Conservation (phyloP, 2,113 vertebrate species). For the Pteruthius melanotis region DNA sequence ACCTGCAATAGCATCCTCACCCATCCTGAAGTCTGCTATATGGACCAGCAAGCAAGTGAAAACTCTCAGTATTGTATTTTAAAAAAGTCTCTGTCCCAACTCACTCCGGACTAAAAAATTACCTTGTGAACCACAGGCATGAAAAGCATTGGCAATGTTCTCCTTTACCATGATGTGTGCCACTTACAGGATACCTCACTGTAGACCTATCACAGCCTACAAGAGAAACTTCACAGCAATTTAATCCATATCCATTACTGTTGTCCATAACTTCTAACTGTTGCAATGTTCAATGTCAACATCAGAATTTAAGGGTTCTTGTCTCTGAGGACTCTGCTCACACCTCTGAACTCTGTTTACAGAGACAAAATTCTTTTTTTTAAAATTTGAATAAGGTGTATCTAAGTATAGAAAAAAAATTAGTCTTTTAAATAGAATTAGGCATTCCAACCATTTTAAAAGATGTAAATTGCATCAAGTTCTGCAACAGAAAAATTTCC, state of each 20-base stretch:
- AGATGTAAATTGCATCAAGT: not conserved
- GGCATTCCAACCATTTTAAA: not conserved
- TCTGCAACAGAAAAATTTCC: not conserved
- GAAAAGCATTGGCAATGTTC: not conserved
- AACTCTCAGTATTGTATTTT: not conserved
- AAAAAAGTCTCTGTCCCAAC: not conserved
- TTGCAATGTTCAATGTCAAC: not conserved
- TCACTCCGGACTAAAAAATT: not conserved
- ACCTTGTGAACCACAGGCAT: rapidly evolving
- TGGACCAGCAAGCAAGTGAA: not conserved
- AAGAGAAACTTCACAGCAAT: not conserved
- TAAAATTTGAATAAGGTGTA: not conserved
- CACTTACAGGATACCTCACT: not conserved
- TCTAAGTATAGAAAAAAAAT: not conserved
- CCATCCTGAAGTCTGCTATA: not conserved
- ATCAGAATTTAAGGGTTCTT: not conserved
- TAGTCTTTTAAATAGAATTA: not conserved
- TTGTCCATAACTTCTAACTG: not conserved
- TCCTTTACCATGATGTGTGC: not conserved
- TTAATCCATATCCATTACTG: not conserved
- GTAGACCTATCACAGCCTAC: not conserved
- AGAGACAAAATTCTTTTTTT: not conserved
- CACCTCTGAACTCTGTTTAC: not conserved
- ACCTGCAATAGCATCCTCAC: not conserved
- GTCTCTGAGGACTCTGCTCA: not conserved